Conservation (phyloP, 2,113 vertebrate genomes). For the Peromyscus leucopus region DNA sequence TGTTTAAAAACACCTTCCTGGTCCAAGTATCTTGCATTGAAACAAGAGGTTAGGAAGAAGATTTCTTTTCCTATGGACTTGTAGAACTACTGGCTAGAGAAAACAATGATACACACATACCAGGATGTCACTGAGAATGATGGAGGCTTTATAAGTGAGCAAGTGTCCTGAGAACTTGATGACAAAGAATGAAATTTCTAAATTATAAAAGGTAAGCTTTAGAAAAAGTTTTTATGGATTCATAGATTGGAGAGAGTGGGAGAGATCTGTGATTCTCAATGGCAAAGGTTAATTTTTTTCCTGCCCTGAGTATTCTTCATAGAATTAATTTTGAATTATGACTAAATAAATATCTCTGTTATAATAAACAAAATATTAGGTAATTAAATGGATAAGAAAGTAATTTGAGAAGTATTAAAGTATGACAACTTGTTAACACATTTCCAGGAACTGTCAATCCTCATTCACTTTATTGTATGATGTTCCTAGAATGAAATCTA, state of each 20-base stretch:
- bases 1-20: background rate
- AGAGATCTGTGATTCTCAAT: background rate
- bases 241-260: background rate
- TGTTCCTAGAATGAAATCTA: constrained; percentile 70
- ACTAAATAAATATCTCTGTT: constrained; percentile 38
- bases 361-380: constrained; percentile 64
- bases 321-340: background rate
- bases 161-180: background rate
- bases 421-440: constrained; percentile 49
- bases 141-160: background rate
- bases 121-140: background rate
- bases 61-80: background rate
- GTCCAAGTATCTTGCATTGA: background rate
- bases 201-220: background rate
- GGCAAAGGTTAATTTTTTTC: background rate
- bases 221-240: background rate
- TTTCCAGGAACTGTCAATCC: background rate
- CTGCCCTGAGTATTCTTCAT: background rate
- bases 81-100: background rate
- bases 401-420: constrained; percentile 45
- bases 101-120: background rate
- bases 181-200: background rate
- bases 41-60: background rate
- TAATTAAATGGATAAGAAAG: constrained; percentile 28
- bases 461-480: constrained; percentile 56